Evolutionary conservation across 2,113 vertebrate genomes (phyloP), one percentile per base, ranked within the genome.

Genomic region (Nothoprocta pentlandii): DNA sequence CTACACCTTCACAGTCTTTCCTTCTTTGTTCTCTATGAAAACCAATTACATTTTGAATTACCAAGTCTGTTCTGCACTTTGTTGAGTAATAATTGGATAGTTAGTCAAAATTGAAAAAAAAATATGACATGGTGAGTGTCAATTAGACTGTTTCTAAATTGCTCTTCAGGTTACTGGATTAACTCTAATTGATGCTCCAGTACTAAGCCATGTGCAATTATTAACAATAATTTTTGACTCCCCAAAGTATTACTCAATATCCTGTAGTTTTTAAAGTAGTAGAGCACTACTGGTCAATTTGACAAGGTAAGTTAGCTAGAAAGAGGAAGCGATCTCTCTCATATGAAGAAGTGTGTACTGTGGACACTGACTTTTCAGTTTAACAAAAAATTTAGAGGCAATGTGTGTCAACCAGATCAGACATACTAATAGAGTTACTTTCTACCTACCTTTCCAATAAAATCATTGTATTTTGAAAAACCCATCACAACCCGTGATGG

Each of bases 181-280:
- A 94, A 93, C 63, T 91, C 59, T 96, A 95, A 95, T 92, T 96
- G 87, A 96, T 93, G 80, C 86, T 83, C 78, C 15, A 92, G 42
- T 94, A 92, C 93, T 83, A 92, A 75, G 56, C 32, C 46, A 54
- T 53, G 63, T 71, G 89, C 95, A 96, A 95, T 92, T 93, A 95
- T 92, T 92, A 92, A 92, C 92, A 89, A 25, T 56, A 26, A 3
- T 54, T 96, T 96, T 89, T 93, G 56, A 93, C 47, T 95, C 80
- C 80, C 51, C 39, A 91, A 93, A 96, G 91, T 30, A 87, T 93
- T 94, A 47, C 22, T 91, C 91, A 92, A 95, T 92, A 41, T 56
- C 32, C 56, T 90, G 46, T 63, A 92, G 84, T 95, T 94, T 94
- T 67, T 87, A 77, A 64, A 90, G 47, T 62, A 87, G 5, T 36